Percentiles rank a stretch among this genome's conserved stretches.
Evolutionary conservation across 2,113 vertebrate species (phyloP).

Genomic region (Cyrtonyx montezumae): DNA sequence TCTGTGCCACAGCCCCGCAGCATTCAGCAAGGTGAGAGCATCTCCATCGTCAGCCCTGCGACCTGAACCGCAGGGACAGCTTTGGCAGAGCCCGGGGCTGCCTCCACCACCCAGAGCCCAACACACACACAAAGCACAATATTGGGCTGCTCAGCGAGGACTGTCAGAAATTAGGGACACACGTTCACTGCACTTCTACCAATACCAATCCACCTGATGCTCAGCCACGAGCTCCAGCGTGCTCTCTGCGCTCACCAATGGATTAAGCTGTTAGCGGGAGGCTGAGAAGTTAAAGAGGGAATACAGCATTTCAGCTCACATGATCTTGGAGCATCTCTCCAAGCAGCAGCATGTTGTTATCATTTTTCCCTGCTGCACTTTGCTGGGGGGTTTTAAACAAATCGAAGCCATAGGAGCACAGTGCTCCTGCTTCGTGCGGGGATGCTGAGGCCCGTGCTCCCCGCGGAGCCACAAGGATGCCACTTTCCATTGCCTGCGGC

Average conservation of each 20-base stretch:
- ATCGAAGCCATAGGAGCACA: not conserved
- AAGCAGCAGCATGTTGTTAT: not conserved
- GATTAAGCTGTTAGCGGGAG: slow-evolving; percentile 53
- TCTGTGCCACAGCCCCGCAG: not conserved
- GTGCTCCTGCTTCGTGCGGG: not conserved
- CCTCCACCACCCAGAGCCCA: not conserved
- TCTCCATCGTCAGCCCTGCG: not conserved
- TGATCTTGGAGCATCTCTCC: slow-evolving; percentile 9
- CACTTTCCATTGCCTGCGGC: slow-evolving; percentile 31
- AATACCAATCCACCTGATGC: not conserved
- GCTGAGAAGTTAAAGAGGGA: slow-evolving; percentile 38
- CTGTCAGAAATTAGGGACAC: not conserved
- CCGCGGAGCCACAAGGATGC: not conserved
- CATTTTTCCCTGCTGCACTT: not conserved
- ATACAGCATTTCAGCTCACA: slow-evolving; percentile 46
- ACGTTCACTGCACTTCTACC: not conserved
- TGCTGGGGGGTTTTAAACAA: slow-evolving; percentile 1
- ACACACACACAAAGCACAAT: not conserved
- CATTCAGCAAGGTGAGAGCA: not conserved
- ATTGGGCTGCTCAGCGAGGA: not conserved
- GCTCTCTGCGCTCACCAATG: not conserved
- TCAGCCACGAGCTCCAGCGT: not conserved
- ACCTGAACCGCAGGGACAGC: not conserved
- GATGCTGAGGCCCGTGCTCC: not conserved
- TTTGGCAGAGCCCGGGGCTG: not conserved